phyloP scores from a whole-genome alignment of 2,113 vertebrate species.

The Brachionichthys hirsutus region DNA sequence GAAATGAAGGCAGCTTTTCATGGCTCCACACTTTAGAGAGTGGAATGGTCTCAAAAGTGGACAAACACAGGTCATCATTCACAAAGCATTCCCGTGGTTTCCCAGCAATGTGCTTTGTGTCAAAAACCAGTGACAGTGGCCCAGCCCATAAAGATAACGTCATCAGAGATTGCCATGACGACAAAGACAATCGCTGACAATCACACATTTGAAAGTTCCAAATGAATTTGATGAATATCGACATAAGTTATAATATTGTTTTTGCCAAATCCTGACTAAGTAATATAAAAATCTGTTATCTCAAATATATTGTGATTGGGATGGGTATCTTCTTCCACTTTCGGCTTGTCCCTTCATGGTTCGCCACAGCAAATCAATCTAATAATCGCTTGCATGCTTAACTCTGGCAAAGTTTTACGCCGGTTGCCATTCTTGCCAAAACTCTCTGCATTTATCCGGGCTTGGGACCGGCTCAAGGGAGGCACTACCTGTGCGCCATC shows the following conservation, averaged over 20 bases:
- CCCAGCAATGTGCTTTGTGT: slow-evolving; percentile 62
- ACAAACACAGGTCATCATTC: slow-evolving; percentile 52
- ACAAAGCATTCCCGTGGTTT: slow-evolving; percentile 52
- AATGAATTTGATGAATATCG: background rate
- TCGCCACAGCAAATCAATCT: too few relatives aligned
- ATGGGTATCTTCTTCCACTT: too few relatives aligned
- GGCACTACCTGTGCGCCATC: too few relatives aligned
- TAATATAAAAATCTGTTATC: slow-evolving; percentile 15
- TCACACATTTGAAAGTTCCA: slow-evolving; percentile 4
- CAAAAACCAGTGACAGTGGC: slow-evolving; percentile 19
- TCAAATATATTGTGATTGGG: too few relatives aligned
- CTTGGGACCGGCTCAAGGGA: too few relatives aligned
- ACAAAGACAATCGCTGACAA: background rate
- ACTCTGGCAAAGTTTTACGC: too few relatives aligned
- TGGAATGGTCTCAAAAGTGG: slow-evolving; percentile 53
- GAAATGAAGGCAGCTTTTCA: slow-evolving; percentile 44
- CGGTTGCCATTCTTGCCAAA: too few relatives aligned
- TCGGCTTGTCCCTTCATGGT: too few relatives aligned
- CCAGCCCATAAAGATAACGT: slow-evolving; percentile 33
- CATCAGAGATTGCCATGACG: slow-evolving; percentile 12
- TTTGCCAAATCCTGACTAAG: background rate
- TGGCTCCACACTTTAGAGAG: slow-evolving; percentile 43
- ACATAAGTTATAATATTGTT: background rate
- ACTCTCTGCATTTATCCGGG: too few relatives aligned
- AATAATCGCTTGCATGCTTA: too few relatives aligned